Percentiles rank a stretch among this genome's conserved stretches.
Conservation (phyloP, 2,797 vertebrate genomes). For the Perodicticus potto region DNA sequence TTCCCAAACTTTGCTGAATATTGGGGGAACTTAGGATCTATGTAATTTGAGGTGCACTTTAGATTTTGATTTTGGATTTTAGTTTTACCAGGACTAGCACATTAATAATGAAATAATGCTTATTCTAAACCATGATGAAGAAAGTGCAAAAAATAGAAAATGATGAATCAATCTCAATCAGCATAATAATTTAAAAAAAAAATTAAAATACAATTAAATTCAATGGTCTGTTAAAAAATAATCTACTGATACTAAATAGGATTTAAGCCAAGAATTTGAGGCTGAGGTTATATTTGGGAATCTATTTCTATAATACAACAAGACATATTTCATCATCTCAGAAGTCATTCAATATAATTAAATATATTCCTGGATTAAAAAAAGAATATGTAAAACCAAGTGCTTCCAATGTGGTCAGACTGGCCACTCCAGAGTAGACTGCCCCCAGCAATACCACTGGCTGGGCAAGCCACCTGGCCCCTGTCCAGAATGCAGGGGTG, state of each 20-base stretch:
- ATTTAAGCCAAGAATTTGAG: slow-evolving; percentile 12
- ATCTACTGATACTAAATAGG: slow-evolving; percentile 22
- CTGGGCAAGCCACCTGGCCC: too few relatives aligned
- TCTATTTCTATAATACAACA: neutral
- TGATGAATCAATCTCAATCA: slow-evolving; percentile 12
- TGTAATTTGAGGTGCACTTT: neutral
- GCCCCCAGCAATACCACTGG: too few relatives aligned
- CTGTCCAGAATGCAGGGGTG: too few relatives aligned
- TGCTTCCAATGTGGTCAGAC: too few relatives aligned
- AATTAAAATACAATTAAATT: slow-evolving; percentile 33
- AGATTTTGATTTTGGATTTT: slow-evolving; percentile 34
- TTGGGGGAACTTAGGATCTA: neutral
- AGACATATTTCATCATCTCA: slow-evolving; percentile 26
- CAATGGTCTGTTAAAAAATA: slow-evolving; percentile 52
- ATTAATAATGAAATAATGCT: slow-evolving; percentile 27
- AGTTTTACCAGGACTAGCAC: neutral
- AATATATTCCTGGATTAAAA: neutral
- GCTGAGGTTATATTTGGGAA: neutral
- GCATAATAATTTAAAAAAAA: neutral
- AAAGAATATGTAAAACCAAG: neutral
- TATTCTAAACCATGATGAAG: neutral
- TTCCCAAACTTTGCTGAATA: neutral
- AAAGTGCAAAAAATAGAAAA: neutral
- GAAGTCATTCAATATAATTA: slow-evolving; percentile 13
- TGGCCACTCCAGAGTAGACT: too few relatives aligned